These are phyloP conservation scores for Bombus turneri DNA, from an alignment of 1,140 invertebrate species.

Conservation along the genomic window DNA sequence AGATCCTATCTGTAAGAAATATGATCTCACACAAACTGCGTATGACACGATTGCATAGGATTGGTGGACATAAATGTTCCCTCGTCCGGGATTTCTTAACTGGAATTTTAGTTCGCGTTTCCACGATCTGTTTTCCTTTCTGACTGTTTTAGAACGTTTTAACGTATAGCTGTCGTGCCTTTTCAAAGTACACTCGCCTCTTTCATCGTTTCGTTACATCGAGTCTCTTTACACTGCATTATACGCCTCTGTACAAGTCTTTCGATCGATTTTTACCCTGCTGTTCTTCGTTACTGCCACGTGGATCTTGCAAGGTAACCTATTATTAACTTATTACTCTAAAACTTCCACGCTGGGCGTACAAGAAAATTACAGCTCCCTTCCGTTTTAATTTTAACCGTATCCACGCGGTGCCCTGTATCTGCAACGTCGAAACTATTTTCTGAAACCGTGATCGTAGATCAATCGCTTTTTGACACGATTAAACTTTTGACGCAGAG, in stretches of 20 bases:
- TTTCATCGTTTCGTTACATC: neutral
- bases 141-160: no score
- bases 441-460: neutral
- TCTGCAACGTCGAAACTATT: neutral
- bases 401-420: neutral
- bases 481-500: neutral
- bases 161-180: no score
- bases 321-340: conserved; percentile 45
- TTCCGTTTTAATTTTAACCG: conserved; percentile 4
- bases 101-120: no score
- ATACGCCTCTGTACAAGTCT: neutral
- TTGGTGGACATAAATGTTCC: no score
- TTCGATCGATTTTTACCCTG: conserved; percentile 22
- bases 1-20: no score
- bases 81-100: no score
- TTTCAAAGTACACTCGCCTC: neutral
- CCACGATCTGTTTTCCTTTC: neutral
- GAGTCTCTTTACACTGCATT: neutral
- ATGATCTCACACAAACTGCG: no score
- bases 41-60: no score
- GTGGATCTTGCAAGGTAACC: conserved; percentile 29
- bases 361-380: neutral
- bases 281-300: conserved; percentile 40
- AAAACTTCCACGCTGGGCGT: neutral
- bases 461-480: neutral